phyloP scores from a whole-genome alignment of 1,140 invertebrate genomes.

The Ganaspis sp. region DNA sequence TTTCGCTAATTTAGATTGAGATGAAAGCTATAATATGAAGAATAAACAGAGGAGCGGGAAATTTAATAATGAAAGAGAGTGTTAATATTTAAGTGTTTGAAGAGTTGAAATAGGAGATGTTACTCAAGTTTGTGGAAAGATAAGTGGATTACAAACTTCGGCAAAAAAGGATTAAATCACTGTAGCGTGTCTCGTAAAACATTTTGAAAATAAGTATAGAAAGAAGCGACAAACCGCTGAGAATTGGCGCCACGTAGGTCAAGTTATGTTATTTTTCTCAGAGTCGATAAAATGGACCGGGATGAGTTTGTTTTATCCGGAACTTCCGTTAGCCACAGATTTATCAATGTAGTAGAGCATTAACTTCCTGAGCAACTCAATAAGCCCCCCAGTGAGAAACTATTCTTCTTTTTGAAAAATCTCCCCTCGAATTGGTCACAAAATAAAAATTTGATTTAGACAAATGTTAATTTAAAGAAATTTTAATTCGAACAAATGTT shows the following conservation, averaged over 20 bases:
- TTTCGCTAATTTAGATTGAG: no score
- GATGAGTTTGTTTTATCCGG: slow-evolving; percentile 31
- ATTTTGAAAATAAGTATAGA: slow-evolving; percentile 3
- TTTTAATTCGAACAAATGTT: no score
- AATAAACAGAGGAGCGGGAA: background rate
- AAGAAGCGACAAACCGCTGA: slow-evolving; percentile 1
- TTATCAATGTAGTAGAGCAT: slow-evolving; percentile 40
- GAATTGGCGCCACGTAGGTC: slow-evolving; percentile 18
- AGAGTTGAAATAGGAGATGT: background rate
- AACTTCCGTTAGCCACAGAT: slow-evolving; percentile 43
- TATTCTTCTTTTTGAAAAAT: slow-evolving; percentile 31
- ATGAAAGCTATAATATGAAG: no score
- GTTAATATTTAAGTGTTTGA: background rate
- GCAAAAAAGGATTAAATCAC: background rate
- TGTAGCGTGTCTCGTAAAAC: background rate
- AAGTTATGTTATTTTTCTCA: slow-evolving; percentile 41
- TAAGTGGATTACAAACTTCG: slow-evolving; percentile 9
- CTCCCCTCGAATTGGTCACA: no score
- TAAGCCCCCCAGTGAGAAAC: slow-evolving; percentile 40
- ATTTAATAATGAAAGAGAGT: no score
- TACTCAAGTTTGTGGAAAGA: background rate
- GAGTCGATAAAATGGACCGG: slow-evolving; percentile 3
- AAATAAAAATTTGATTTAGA: no score
- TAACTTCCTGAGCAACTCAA: slow-evolving; percentile 34
- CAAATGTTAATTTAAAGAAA: no score